Base-by-base conservation (phyloP, 2,797 vertebrate genomes). In the Diplodus sargus region DNA sequence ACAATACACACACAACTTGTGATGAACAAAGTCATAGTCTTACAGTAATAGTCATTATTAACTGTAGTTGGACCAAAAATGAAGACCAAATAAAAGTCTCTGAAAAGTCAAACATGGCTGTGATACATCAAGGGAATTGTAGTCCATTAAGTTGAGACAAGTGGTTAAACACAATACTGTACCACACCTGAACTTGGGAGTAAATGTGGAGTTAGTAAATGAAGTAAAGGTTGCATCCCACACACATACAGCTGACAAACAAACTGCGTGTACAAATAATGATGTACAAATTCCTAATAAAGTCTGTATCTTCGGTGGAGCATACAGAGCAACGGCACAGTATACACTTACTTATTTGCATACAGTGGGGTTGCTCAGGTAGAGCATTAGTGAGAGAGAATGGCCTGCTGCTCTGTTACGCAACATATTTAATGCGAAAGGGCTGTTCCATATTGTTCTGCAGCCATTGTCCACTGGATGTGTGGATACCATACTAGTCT, bases 371-470 rank as follows among this genome's bases (percentile, higher is more conserved):
- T 45, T 72, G 87, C 85, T 86, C 80, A 87, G 88, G 83, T 51
- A 64, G 70, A 82, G 73, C 74, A 62, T 74, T 48, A 65, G 76
- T 48, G 39, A 59, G 74, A 79, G 59, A 78, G 85, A 93, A 91
- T 82, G 89, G 87, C 90, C 87, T 88, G 82, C 89, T 90, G 90
- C 85, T 87, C 90, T 82, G 90, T 91, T 92, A 88, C 71, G 53
- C 90, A 93, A 93, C 93, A 93, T 92, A 84, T 94, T 93, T 93
- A 93, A 94, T 92, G 91, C 76, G 25, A 94, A 90, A 94, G 87
- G 90, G 91, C 77, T 88, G 85, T 95, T 96, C 94, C 85, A 94
- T 95, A 91, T 94, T 95, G 93, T 96, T 95, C 93, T 93, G 81
- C 49, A 79, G 87, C 92, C 85, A 91, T 95, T 96, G 94, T 96